phyloP scores from a whole-genome alignment of 2,797 vertebrate species.

The Emys orbicularis region DNA sequence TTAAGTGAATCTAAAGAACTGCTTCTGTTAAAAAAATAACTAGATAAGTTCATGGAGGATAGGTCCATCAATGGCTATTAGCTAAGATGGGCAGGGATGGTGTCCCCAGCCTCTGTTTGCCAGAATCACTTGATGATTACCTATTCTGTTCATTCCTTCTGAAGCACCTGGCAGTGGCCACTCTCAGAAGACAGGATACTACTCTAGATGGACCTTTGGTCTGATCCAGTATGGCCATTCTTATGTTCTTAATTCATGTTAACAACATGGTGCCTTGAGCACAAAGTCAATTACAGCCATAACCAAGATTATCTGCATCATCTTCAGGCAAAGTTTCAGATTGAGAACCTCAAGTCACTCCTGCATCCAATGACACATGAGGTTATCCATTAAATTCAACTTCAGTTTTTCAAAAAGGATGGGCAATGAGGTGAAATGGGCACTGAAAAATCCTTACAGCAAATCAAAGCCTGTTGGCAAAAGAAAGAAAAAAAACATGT shows the following conservation, averaged over 20 bases:
- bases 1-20: background rate
- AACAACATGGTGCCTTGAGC: background rate
- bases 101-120: no score
- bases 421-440: background rate
- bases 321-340: background rate
- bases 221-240: no score
- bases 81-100: no score
- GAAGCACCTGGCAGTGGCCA: no score
- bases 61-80: no score
- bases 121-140: no score
- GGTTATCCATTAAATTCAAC: accelerated
- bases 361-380: background rate
- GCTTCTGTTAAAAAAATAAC: background rate
- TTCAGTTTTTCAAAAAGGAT: background rate
- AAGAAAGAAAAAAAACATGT: background rate
- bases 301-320: background rate
- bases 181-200: no score
- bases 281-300: background rate
- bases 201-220: no score
- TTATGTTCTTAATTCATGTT: background rate
- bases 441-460: conserved; percentile 2
- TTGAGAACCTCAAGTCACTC: background rate
- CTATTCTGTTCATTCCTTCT: no score
- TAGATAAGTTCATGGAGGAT: no score
- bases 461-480: background rate